phyloP scores from a whole-genome alignment of 2,113 vertebrate genomes.

The Grammomys surdaster region DNA sequence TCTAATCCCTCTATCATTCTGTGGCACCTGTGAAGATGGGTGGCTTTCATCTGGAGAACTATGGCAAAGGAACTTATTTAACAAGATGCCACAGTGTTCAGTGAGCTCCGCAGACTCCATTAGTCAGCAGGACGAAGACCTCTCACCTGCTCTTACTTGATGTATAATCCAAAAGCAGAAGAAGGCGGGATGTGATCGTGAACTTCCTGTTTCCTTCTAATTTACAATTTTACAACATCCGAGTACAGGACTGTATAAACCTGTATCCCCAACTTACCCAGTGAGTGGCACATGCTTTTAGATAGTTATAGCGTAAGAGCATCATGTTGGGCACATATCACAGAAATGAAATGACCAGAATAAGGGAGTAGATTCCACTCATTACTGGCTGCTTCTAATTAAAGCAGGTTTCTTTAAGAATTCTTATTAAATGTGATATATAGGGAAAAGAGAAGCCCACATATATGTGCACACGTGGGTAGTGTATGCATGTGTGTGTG shows the following conservation, averaged over 20 bases:
- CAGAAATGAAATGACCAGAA: background rate
- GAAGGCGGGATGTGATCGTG: background rate
- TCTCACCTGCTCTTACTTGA: background rate
- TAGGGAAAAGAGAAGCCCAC: background rate
- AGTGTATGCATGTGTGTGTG: background rate
- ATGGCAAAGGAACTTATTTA: background rate
- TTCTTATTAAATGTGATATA: background rate
- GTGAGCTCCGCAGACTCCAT: background rate
- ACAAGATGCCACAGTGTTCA: background rate
- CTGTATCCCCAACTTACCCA: background rate
- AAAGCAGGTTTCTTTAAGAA: slow-evolving; percentile 27
- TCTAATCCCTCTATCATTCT: rapidly evolving
- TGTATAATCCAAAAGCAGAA: background rate
- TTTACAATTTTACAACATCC: slow-evolving; percentile 34
- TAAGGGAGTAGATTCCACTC: background rate
- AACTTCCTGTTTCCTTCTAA: background rate
- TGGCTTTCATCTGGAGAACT: background rate
- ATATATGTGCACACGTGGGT: background rate
- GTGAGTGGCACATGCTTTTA: background rate
- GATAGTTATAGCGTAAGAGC: background rate
- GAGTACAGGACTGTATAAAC: background rate
- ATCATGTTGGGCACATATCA: slow-evolving; percentile 7
- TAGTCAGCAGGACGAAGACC: background rate
- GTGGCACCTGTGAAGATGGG: rapidly evolving
- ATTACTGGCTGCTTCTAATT: slow-evolving; percentile 13